Conservation (phyloP, 1,140 invertebrate genomes). For the Orchestia grillus region DNA sequence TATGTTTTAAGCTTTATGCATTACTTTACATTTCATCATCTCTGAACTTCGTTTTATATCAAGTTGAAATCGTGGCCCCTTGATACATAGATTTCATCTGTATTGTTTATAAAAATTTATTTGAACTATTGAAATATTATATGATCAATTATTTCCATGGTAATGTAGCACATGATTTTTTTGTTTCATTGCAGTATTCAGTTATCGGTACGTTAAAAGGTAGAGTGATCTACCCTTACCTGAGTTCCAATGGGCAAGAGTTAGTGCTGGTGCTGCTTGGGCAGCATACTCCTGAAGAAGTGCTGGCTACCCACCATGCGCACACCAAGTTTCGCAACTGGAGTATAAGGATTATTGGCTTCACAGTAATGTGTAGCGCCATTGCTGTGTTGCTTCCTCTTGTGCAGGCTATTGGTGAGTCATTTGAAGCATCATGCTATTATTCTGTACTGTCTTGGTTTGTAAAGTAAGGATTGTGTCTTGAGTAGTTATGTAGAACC, state of each 20-base stretch:
- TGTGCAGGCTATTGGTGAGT: background rate
- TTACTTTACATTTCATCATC: no score
- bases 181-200: slow-evolving; percentile 7
- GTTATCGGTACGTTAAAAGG: slow-evolving; percentile 14
- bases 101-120: no score
- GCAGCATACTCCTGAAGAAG: background rate
- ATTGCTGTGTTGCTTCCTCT: slow-evolving; percentile 1
- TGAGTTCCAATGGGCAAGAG: slow-evolving; percentile 17
- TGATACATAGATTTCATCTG: no score
- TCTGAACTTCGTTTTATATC: no score
- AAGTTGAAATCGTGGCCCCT: no score
- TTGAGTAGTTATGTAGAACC: background rate
- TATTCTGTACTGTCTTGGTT: background rate
- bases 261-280: slow-evolving; percentile 20
- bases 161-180: background rate
- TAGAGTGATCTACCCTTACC: background rate
- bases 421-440: background rate
- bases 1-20: no score
- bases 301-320: slow-evolving; percentile 7
- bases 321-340: background rate
- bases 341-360: slow-evolving; percentile 21
- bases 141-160: no score
- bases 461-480: background rate
- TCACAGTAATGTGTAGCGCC: background rate
- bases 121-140: no score